phyloP scores from a whole-genome alignment of 2,888 invertebrate species.

The Andrena fulva region DNA sequence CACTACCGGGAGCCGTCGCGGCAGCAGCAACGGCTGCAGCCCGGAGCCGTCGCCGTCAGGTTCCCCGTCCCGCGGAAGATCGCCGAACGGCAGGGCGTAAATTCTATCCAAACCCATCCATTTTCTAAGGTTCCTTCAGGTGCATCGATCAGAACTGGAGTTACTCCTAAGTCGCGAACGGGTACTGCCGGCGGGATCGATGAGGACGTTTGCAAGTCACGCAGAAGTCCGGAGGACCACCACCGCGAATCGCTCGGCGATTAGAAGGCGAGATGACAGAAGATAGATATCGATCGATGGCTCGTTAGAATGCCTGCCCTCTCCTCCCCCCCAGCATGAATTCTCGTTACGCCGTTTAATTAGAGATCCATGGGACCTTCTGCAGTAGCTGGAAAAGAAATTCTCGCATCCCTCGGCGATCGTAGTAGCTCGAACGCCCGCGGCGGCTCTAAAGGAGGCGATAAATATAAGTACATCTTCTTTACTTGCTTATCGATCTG shows the following conservation, averaged over 20 bases:
- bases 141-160: slow-evolving; percentile 8
- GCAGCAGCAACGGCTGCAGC: slow-evolving; percentile 88
- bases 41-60: slow-evolving; percentile 89
- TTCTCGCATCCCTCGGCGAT: slow-evolving; percentile 18
- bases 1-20: slow-evolving; percentile 85
- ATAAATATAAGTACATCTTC: slow-evolving; percentile 48
- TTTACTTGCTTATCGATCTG: slow-evolving; percentile 59
- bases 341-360: background rate
- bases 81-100: slow-evolving; percentile 81
- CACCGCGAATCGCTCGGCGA: slow-evolving; percentile 30
- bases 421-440: background rate
- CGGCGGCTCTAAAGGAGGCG: slow-evolving; percentile 16
- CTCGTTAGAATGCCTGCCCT: background rate
- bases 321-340: background rate
- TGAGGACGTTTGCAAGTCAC: background rate
- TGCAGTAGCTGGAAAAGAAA: slow-evolving; percentile 9
- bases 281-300: slow-evolving; percentile 12
- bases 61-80: slow-evolving; percentile 81
- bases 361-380: background rate
- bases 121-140: slow-evolving; percentile 28
- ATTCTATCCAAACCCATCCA: background rate
- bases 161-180: slow-evolving; percentile 6
- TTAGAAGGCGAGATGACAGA: background rate
- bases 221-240: background rate
- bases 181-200: slow-evolving; percentile 44